Base-by-base conservation (phyloP, 1,140 invertebrate species). In the Tetraneura akinire region DNA sequence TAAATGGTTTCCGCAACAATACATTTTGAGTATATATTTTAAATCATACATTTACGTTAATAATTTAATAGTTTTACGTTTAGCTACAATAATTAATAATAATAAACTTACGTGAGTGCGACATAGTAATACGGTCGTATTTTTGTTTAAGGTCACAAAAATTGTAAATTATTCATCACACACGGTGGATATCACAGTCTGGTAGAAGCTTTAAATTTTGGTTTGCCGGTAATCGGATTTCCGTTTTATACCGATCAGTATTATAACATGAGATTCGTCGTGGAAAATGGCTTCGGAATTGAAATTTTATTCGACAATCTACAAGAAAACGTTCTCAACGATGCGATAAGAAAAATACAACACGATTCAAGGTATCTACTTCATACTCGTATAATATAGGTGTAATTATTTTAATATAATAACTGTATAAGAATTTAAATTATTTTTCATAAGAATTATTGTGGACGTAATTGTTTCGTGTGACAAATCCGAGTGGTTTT, bases 131-230 rank as follows among this genome's bases (percentile, higher is more conserved):
- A n/a, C n/a, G n/a, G n/a, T n/a, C n/a, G n/a, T n/a, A n/a, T n/a
- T n/a, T 37, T 37, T 3, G 8, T 4, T 37, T 37, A 37, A 37
- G 88, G 83, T 14, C 89, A 91, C 84, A 76, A 88, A 85, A 82
- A 87, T 85, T 80, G 88, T 5, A 86, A 86, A 82, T 80, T 89
- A 3, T 91, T 91, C 81, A 88, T 91, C 29, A 89, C 87, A 10
- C 90, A 91, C 81, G 89, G 90, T 49, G 90, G 90, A 3, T 84
- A 88, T 16, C 87, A 89, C 74, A 90, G 90, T 29, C 85, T 87
- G 11, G 88, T 88, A 66, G 90, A 91, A 84, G 87, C 88, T 0
- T 86, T 89, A 13, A 86, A 87, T 80, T 84, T 86, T 80, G 87
- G 86, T n/a, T 87, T 90, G 14, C 90, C 90, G 1, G 81, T 91